phyloP scores from a whole-genome alignment of 2,113 vertebrate species.

The Dicrurus megarhynchus region DNA sequence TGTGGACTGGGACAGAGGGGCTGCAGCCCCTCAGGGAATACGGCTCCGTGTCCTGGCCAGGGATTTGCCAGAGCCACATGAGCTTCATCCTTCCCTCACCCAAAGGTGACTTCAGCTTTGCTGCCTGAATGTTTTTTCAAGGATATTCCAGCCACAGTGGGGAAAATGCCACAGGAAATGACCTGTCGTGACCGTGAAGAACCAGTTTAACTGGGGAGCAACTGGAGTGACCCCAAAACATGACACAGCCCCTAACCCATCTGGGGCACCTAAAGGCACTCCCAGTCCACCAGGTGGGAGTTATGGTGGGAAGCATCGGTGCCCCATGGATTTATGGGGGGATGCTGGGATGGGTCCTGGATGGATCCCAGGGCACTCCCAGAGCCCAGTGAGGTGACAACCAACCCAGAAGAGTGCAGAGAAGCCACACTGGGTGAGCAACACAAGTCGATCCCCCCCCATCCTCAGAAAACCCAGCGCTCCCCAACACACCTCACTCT shows the following conservation, averaged over 20 bases:
- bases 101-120: not conserved
- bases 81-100: not conserved
- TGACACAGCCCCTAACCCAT: not conserved
- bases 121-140: not conserved
- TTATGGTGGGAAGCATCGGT: fast-evolving
- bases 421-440: not conserved
- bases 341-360: not conserved
- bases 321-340: not conserved
- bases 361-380: not conserved
- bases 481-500: not conserved
- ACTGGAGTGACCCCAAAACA: not conserved
- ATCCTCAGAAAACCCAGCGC: not conserved
- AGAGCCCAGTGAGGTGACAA: not conserved
- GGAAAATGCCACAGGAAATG: fast-evolving
- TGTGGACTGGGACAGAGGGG: not conserved
- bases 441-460: fast-evolving
- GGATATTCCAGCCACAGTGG: fast-evolving
- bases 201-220: not conserved
- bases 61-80: fast-evolving
- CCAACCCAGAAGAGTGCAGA: not conserved
- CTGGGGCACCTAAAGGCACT: not conserved
- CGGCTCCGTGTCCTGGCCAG: fast-evolving
- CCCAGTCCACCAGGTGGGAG: not conserved
- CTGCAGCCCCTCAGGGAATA: not conserved
- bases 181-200: not conserved